Percentiles rank a stretch among this genome's conserved stretches.
Conservation (phyloP, 2,888 invertebrate genomes). For the Machimus rusticus region DNA sequence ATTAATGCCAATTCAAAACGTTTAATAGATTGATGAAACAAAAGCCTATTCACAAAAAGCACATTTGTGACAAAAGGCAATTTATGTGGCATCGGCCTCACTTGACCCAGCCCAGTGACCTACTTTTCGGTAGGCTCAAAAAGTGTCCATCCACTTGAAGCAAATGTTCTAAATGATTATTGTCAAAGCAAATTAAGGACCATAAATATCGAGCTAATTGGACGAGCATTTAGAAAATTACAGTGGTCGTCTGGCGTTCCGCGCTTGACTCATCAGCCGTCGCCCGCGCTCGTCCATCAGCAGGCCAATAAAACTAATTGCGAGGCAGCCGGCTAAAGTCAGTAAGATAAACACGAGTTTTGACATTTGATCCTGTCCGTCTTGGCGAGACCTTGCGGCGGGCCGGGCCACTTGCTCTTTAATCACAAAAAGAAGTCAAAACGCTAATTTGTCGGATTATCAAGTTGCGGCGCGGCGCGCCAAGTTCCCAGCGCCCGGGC, state of each 20-base stretch:
- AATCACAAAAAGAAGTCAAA: neutral
- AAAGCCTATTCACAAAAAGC: neutral
- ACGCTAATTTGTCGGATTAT: slow-evolving; percentile 3
- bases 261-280: neutral
- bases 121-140: neutral
- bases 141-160: neutral
- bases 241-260: neutral
- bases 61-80: neutral
- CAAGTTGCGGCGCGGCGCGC: neutral
- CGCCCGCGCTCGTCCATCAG: neutral
- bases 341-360: slow-evolving; percentile 3
- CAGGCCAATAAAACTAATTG: slow-evolving; percentile 17
- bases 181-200: slow-evolving; percentile 14
- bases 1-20: neutral
- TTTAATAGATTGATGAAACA: neutral
- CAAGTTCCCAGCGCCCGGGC: neutral
- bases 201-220: slow-evolving; percentile 39
- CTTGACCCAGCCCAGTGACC: neutral
- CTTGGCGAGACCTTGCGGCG: neutral
- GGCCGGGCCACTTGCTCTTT: neutral
- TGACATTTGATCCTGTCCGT: neutral
- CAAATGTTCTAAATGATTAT: slow-evolving; percentile 1
- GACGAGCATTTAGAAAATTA: slow-evolving; percentile 29
- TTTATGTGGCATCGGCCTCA: neutral
- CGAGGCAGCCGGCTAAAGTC: neutral